These are phyloP conservation scores for Ichneumoninae sp. DNA, from an alignment of 2,888 invertebrate species.

Conservation along the genomic window DNA sequence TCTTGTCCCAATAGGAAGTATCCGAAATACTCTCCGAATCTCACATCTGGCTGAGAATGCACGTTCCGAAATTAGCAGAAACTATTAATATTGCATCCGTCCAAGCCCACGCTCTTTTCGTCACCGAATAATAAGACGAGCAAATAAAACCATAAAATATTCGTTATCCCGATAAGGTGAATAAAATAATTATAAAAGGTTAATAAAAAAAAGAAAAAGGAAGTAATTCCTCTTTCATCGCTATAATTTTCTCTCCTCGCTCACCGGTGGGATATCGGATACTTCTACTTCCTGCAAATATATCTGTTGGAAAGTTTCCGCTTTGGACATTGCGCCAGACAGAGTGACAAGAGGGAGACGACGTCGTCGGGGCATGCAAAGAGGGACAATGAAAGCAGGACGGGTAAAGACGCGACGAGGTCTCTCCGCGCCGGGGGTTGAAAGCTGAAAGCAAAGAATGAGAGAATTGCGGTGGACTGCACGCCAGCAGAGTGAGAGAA, in stretches of 20 bases:
- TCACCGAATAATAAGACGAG: not conserved
- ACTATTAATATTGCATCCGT: not conserved
- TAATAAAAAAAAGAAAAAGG: not conserved
- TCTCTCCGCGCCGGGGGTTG: slow-evolving; percentile 46
- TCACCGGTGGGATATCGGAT: not conserved
- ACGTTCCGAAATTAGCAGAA: too few relatives aligned
- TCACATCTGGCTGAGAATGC: too few relatives aligned
- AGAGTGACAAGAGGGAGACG: slow-evolving; percentile 25
- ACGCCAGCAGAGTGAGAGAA: slow-evolving; percentile 37
- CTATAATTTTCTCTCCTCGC: slow-evolving; percentile 2
- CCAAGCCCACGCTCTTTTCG: not conserved
- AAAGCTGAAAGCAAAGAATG: slow-evolving; percentile 62
- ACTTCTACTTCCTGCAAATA: slow-evolving; percentile 35
- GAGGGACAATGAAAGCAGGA: slow-evolving; percentile 60
- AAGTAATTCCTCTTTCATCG: not conserved
- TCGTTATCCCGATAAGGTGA: not conserved
- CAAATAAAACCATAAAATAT: slow-evolving; percentile 1
- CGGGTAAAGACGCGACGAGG: slow-evolving; percentile 53
- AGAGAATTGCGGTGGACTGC: slow-evolving; percentile 47
- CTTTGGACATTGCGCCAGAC: slow-evolving; percentile 34
- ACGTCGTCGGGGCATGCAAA: slow-evolving; percentile 16
- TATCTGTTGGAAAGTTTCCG: slow-evolving; percentile 18
- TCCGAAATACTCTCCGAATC: too few relatives aligned
- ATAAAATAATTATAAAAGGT: not conserved
- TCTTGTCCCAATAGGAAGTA: too few relatives aligned